Evolutionary conservation across 2,888 invertebrate genomes (phyloP).

Genomic region (Heliconius cydno): DNA sequence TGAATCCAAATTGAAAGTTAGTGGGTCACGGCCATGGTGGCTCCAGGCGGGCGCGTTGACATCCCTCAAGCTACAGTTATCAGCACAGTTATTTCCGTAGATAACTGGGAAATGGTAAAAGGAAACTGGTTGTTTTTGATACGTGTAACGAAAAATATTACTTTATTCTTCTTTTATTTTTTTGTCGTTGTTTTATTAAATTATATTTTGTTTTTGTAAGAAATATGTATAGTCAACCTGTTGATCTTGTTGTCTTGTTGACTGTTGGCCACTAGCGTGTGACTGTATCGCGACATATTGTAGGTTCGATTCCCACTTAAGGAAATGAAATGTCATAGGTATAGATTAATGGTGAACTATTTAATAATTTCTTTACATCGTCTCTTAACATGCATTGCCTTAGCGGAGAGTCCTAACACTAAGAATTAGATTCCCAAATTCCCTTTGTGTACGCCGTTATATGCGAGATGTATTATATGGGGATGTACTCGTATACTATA

Average conservation of each 20-base stretch:
- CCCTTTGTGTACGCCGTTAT: too few relatives aligned
- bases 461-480: too few relatives aligned
- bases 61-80: constrained; percentile 55
- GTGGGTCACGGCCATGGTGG: constrained; percentile 59
- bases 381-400: too few relatives aligned
- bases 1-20: constrained; percentile 55
- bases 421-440: too few relatives aligned
- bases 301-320: too few relatives aligned
- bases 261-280: too few relatives aligned
- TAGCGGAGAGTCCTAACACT: too few relatives aligned
- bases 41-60: constrained; percentile 54
- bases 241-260: neutral
- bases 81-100: constrained; percentile 50
- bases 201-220: neutral
- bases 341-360: too few relatives aligned
- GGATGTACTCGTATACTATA: too few relatives aligned
- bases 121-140: constrained; percentile 1
- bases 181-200: neutral
- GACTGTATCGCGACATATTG: too few relatives aligned
- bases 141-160: neutral
- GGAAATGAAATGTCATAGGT: too few relatives aligned
- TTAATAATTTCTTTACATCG: too few relatives aligned
- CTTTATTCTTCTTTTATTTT: neutral
- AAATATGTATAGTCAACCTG: neutral
- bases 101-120: constrained; percentile 35